A percentile compares a stretch with the other conserved stretches of the same genome.
Evolutionary conservation across 2,113 vertebrate species (phyloP).

Genomic region (Ptilorrhoa leucosticta): DNA sequence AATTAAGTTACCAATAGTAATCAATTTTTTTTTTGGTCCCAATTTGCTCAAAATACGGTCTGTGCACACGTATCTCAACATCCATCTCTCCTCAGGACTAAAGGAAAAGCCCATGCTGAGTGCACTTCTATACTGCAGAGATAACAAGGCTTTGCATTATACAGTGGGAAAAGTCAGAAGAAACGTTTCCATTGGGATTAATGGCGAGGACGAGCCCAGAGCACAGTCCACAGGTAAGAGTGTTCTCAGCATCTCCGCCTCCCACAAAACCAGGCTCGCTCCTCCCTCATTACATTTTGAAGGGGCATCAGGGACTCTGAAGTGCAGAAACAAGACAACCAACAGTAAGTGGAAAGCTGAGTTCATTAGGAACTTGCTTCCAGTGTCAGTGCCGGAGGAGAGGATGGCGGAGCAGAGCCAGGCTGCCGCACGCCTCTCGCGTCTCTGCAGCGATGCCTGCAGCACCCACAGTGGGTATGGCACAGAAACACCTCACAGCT

Average conservation of each 20-base stretch:
- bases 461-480: rapidly evolving
- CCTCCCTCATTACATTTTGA: background rate
- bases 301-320: background rate
- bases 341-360: background rate
- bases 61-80: background rate
- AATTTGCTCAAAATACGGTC: background rate
- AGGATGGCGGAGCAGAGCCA: rapidly evolving
- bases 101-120: slow-evolving; percentile 23
- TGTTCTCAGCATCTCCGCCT: background rate
- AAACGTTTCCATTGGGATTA: background rate
- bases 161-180: slow-evolving; percentile 1
- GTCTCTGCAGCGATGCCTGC: background rate
- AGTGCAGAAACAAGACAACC: background rate
- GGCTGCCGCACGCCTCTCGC: background rate
- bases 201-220: background rate
- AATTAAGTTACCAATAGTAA: slow-evolving; percentile 57
- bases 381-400: background rate
- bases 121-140: background rate
- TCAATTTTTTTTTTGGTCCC: background rate
- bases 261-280: background rate
- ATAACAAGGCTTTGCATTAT: background rate
- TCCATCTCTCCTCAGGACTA: background rate
- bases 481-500: background rate
- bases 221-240: background rate
- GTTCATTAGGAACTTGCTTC: background rate